Percentiles rank a stretch among this genome's conserved stretches.
Evolutionary conservation across 2,888 invertebrate genomes (phyloP).

Genomic region (Scaptomyza caliginosa): DNA sequence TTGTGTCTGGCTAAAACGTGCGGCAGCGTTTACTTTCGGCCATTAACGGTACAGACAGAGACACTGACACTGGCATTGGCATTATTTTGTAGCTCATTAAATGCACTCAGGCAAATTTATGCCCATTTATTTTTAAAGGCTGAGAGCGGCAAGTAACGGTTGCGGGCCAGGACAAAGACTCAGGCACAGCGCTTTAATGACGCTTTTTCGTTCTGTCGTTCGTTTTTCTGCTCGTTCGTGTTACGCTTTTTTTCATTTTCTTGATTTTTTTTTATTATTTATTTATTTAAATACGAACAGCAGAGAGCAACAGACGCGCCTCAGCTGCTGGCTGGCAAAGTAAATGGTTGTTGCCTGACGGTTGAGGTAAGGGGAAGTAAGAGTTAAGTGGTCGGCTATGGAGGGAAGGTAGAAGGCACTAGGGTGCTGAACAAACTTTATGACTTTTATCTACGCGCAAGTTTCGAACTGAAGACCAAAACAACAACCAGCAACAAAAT

Average conservation of each 20-base stretch:
- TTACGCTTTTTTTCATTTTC: slow-evolving; percentile 4
- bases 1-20: slow-evolving; percentile 16
- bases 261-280: slow-evolving; percentile 13
- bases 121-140: slow-evolving; percentile 50
- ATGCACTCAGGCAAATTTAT: slow-evolving; percentile 64
- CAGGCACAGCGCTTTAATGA: slow-evolving; percentile 36
- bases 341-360: neutral
- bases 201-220: slow-evolving; percentile 19
- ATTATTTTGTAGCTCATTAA: slow-evolving; percentile 59
- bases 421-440: slow-evolving; percentile 58
- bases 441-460: slow-evolving; percentile 70
- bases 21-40: slow-evolving; percentile 18
- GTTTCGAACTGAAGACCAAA: slow-evolving; percentile 48
- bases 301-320: slow-evolving; percentile 52
- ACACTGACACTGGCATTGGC: slow-evolving; percentile 14
- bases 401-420: neutral
- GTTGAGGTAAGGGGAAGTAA: neutral
- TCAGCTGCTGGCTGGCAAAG: slow-evolving; percentile 40
- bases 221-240: slow-evolving; percentile 1
- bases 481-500: slow-evolving; percentile 5
- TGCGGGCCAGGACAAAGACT: neutral
- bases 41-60: slow-evolving; percentile 30
- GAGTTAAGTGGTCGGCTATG: neutral
- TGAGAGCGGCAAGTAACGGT: neutral
- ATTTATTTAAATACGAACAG: slow-evolving; percentile 45